Conservation (phyloP, 2,113 vertebrate species). For the Corydoras maculifer region DNA sequence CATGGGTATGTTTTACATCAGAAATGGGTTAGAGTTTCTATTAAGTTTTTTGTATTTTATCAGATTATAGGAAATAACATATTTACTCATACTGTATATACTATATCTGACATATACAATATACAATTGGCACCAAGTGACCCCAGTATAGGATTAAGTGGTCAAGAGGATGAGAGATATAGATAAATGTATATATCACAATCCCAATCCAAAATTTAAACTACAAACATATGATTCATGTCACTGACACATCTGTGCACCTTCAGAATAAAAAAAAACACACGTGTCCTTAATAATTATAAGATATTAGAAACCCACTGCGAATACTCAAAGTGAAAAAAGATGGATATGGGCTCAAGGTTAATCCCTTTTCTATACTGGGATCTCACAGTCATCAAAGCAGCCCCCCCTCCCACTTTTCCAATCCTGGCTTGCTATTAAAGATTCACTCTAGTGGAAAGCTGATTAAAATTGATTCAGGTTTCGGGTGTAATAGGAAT, state of each 20-base stretch:
- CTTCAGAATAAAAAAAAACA: constrained; percentile 6
- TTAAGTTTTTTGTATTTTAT: no score
- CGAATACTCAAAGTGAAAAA: constrained; percentile 24
- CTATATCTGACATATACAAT: no score
- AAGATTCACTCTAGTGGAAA: constrained; percentile 35
- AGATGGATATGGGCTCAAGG: constrained; percentile 1
- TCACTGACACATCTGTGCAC: constrained; percentile 33
- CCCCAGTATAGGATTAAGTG: no score
- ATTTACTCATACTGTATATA: no score
- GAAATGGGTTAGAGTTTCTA: no score
- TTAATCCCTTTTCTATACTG: constrained; percentile 9
- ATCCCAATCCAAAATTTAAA: no score
- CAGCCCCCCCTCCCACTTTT: neutral
- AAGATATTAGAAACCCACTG: constrained; percentile 40
- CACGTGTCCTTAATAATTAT: constrained; percentile 33
- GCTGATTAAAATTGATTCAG: constrained; percentile 59
- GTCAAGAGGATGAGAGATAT: no score
- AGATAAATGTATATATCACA: no score
- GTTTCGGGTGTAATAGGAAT: constrained; percentile 51
- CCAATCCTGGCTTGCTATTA: constrained; percentile 37
- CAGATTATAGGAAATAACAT: no score
- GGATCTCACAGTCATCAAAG: constrained; percentile 17
- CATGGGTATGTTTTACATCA: no score
- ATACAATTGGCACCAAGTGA: no score
- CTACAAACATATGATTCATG: neutral